Evolutionary conservation across 2,888 invertebrate species (phyloP), one percentile per base, ranked within the genome.

Genomic region (Salpingus planirostris): DNA sequence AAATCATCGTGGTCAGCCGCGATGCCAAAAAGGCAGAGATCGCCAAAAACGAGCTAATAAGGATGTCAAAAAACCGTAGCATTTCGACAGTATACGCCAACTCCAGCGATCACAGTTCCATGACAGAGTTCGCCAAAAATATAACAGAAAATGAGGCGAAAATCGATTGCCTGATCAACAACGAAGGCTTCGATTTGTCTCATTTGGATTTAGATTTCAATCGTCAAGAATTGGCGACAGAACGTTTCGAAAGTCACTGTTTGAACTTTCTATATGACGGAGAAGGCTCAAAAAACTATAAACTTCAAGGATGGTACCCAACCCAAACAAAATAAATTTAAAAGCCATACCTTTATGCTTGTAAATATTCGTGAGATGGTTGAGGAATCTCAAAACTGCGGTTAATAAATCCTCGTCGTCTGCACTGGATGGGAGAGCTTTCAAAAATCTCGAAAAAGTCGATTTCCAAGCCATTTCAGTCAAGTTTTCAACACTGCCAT

Each of bases 321-420:
- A n/a, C n/a, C n/a, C n/a, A n/a, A n/a, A n/a, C n/a, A n/a, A n/a
- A n/a, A n/a, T n/a, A n/a, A n/a, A n/a, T n/a, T n/a, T n/a, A n/a
- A n/a, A n/a, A n/a, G n/a, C n/a, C 27, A 41, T 46, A 56, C 55
- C 52, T 40, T 44, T 33, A 30, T 38, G 40, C 43, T 53, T 54
- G 40, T 61, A 55, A 34, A 57, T 49, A n/a, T 55, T 47, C 11
- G 57, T 44, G 15, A 64, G 38, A 7, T 44, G 6, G 3, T 35
- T 34, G 15, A 64, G 38, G 39, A 61, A 54, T 24, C 54, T 45
- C n/a, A 60, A 46, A 27, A 76, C 62, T 15, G 69, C 58, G 2
- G 69, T 64, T 27, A 82, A 67, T 14, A 83, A 58, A 11, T 70
- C 60, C 11, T 71, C 69, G 54, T 83, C 82, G 21, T 77, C 73